Conservation (phyloP, 2,888 invertebrate genomes). For the Formica aserva region DNA sequence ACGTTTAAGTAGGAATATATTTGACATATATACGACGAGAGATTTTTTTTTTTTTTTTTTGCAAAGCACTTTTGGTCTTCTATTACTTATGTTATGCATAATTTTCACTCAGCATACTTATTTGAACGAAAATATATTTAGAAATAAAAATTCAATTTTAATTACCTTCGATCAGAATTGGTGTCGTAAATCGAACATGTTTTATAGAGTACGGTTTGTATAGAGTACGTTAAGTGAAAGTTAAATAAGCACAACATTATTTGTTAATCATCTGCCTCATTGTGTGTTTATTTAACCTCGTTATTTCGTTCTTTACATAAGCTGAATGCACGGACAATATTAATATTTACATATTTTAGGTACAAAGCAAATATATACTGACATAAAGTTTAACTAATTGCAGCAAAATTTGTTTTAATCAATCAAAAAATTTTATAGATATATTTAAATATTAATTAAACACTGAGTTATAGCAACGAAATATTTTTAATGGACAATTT, state of each 20-base stretch:
- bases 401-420: not conserved
- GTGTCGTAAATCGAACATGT: constrained; percentile 6
- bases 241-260: constrained; percentile 15
- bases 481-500: not conserved
- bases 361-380: constrained; percentile 1
- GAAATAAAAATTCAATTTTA: constrained; percentile 5
- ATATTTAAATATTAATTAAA: constrained; percentile 5
- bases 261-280: not conserved
- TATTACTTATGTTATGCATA: constrained; percentile 13
- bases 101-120: not conserved
- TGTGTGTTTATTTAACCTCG: not conserved
- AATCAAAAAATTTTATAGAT: constrained; percentile 27
- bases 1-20: not conserved
- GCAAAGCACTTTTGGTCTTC: not conserved
- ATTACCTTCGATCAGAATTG: not conserved
- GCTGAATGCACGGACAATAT: not conserved
- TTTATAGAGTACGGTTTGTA: not conserved
- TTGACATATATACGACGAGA: not conserved
- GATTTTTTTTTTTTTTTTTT: not conserved
- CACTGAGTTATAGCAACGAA: not conserved
- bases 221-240: not conserved
- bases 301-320: not conserved
- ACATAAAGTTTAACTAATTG: not conserved
- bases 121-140: not conserved
- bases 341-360: not conserved